Evolutionary conservation across 2,797 vertebrate species (phyloP).

Genomic region (Benthosema pterotum): DNA sequence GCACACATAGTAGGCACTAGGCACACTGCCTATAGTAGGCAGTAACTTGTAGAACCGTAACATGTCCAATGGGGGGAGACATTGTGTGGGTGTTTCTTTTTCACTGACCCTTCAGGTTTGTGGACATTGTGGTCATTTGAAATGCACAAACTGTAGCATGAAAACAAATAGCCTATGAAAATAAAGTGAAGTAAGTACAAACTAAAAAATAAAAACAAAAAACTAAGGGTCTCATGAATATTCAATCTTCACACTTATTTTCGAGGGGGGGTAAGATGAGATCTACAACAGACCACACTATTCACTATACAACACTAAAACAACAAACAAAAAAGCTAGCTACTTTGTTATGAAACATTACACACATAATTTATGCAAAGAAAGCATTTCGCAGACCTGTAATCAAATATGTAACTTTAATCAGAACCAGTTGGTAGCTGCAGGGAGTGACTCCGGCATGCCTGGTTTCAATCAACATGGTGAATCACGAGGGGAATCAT

Average conservation of each 20-base stretch:
- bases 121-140: conserved; percentile 16
- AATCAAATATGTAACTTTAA: conserved; percentile 45
- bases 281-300: too few relatives aligned
- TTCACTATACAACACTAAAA: too few relatives aligned
- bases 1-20: too few relatives aligned
- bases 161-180: too few relatives aligned
- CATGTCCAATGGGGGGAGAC: conserved; percentile 54
- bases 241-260: too few relatives aligned
- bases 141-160: background rate
- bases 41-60: conserved; percentile 36
- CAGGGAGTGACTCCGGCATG: conserved; percentile 32
- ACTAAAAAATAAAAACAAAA: too few relatives aligned
- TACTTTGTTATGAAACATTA: background rate
- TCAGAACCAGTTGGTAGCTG: conserved; percentile 43
- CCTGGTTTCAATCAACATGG: conserved; percentile 58
- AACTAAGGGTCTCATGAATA: too few relatives aligned
- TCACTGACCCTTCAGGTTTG: background rate
- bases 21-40: conserved; percentile 13
- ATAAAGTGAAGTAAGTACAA: too few relatives aligned
- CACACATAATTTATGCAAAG: conserved; percentile 8
- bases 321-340: background rate
- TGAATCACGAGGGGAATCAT: conserved; percentile 35
- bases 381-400: conserved; percentile 18
- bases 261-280: too few relatives aligned
- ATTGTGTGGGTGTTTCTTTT: conserved; percentile 40